Evolutionary conservation across 64 coral and sea anemone genomes (phyloP).

Genomic region (Dendrophyllia cribrosa): DNA sequence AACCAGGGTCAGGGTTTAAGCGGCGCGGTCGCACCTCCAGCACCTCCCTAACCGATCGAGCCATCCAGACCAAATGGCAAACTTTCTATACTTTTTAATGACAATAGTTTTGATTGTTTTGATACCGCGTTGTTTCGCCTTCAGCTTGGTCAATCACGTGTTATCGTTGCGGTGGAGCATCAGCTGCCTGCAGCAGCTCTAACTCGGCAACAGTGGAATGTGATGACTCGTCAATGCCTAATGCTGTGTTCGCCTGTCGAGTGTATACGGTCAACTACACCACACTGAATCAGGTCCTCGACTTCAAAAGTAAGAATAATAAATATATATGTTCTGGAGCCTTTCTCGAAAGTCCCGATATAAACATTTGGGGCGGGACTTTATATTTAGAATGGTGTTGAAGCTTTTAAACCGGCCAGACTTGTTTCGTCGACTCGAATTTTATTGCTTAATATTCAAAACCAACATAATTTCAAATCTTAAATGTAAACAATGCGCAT

Average conservation of each 20-base stretch:
- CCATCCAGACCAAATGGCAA: no score
- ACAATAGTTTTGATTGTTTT: background rate
- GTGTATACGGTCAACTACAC: slow-evolving; percentile 38
- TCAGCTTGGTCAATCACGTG: slow-evolving; percentile 29
- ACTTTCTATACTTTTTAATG: background rate
- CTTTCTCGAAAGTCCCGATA: no score
- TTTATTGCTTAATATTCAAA: no score
- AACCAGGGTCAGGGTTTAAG: no score
- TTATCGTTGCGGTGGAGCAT: slow-evolving; percentile 20
- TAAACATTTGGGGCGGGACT: no score
- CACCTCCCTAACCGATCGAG: no score
- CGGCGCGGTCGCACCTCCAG: no score
- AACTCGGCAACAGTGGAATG: background rate
- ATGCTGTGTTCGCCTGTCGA: slow-evolving; percentile 5
- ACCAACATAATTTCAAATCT: no score
- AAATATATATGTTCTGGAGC: background rate
- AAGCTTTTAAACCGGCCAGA: no score
- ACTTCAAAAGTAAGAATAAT: slow-evolving; percentile 5
- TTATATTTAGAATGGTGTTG: no score
- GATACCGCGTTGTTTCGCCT: background rate
- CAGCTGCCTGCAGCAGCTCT: background rate
- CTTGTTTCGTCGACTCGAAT: no score
- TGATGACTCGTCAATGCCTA: background rate
- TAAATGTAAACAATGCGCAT: no score
- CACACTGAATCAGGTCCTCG: background rate